These are phyloP conservation scores for Gnathonemus echidnorhynchus DNA, from an alignment of 2,113 vertebrate genomes.

Conservation along the genomic window DNA sequence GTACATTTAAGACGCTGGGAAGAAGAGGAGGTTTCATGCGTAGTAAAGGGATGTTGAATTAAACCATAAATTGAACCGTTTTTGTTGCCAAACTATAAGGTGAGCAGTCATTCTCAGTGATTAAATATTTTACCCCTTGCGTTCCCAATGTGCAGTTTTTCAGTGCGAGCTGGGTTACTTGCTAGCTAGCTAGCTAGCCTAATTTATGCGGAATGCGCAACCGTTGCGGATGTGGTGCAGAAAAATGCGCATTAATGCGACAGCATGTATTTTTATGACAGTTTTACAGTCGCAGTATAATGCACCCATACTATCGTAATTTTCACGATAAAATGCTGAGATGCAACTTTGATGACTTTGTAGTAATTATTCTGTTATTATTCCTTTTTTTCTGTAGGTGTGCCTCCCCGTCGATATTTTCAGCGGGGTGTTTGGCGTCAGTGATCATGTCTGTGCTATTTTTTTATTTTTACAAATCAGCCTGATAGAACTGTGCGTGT, in stretches of 20 bases:
- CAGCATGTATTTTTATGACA: conserved; percentile 30
- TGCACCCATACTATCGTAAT: not conserved
- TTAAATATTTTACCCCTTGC: not conserved
- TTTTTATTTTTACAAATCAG: conserved; percentile 5
- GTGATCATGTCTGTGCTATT: conserved; percentile 13
- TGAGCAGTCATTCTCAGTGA: not conserved
- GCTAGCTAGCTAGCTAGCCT: conserved; percentile 48
- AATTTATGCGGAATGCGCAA: conserved; percentile 65
- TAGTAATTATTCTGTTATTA: not conserved
- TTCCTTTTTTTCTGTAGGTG: conserved; percentile 20
- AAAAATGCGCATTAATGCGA: conserved; percentile 63
- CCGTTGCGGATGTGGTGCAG: conserved; percentile 66
- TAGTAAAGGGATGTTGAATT: conserved; percentile 19
- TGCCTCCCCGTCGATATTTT: not conserved
- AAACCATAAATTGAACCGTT: not conserved
- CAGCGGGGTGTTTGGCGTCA: not conserved
- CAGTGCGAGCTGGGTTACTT: conserved; percentile 20
- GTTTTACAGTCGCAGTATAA: not conserved
- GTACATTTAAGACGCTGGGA: conserved; percentile 38
- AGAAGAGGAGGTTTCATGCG: conserved; percentile 28
- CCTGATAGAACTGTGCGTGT: not conserved
- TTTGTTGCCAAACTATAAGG: conserved; percentile 13
- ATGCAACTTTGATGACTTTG: not conserved
- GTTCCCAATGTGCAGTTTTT: conserved; percentile 7
- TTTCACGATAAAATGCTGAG: not conserved